Evolutionary conservation across 2,797 vertebrate genomes (phyloP).

Genomic region (Pygocentrus nattereri): DNA sequence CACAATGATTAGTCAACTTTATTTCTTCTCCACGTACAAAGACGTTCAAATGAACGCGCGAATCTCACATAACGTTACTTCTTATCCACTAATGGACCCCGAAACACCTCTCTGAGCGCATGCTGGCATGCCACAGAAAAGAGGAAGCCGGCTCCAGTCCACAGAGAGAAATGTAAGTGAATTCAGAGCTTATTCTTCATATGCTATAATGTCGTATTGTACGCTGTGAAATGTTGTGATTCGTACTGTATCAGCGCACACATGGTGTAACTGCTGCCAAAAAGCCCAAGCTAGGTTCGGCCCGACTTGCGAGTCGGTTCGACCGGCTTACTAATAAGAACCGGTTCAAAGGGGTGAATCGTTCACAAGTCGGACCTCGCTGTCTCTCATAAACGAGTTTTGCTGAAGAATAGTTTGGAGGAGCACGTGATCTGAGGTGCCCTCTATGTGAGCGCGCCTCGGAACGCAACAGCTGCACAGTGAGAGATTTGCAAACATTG

Average conservation of each 20-base stretch:
- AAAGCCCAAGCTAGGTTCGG: background rate
- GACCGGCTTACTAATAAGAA: background rate
- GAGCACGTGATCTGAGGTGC: conserved; percentile 59
- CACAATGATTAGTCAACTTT: background rate
- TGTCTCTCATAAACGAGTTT: background rate
- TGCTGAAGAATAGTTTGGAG: conserved; percentile 43
- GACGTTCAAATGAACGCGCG: background rate
- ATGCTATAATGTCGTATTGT: background rate
- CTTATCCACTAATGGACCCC: background rate
- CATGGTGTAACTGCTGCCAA: too few species aligned
- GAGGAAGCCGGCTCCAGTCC: background rate
- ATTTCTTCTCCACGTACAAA: background rate
- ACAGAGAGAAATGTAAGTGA: background rate
- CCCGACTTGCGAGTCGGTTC: background rate
- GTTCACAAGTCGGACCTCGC: background rate
- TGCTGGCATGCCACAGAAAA: background rate
- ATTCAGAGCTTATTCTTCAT: background rate
- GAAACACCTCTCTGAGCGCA: background rate
- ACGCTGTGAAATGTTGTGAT: background rate
- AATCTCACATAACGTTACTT: background rate
- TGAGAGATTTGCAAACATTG: conserved; percentile 69
- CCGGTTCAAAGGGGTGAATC: background rate
- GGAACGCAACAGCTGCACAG: conserved; percentile 81
- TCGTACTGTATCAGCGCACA: background rate
- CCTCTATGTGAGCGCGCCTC: conserved; percentile 55